These are phyloP conservation scores for Ellobium chinense DNA, from an alignment of 2,888 invertebrate genomes.

Conservation along the genomic window DNA sequence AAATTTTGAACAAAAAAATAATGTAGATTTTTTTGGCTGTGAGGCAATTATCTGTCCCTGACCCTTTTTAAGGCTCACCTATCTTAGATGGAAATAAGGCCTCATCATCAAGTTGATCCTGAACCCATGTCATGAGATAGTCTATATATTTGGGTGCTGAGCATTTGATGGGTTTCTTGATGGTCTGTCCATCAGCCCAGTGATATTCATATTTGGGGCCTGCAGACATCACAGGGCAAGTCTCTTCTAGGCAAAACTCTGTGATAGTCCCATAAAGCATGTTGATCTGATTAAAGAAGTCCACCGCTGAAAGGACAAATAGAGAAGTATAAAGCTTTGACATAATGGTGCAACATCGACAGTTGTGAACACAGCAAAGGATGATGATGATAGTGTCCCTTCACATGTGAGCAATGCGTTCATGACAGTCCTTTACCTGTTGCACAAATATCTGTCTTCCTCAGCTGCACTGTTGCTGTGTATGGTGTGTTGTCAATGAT, in stretches of 20 bases:
- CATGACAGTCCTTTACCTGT: too few species aligned
- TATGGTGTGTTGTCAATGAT: too few species aligned
- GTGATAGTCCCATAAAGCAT: slow-evolving; percentile 99
- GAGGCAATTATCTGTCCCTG: too few species aligned
- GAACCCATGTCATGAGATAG: slow-evolving; percentile 99
- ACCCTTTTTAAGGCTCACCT: slow-evolving; percentile 83
- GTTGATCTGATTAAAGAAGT: slow-evolving; percentile 99
- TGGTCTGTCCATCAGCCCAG: slow-evolving; percentile 99
- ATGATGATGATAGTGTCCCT: too few species aligned
- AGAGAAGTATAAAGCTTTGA: not conserved
- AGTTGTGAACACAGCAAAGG: too few species aligned
- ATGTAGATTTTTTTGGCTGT: too few species aligned
- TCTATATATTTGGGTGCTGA: slow-evolving; percentile 99
- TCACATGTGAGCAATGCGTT: too few species aligned
- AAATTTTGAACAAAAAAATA: too few species aligned
- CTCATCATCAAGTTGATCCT: slow-evolving; percentile 99
- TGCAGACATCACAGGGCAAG: slow-evolving; percentile 98
- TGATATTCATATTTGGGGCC: slow-evolving; percentile 99
- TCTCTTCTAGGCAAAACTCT: slow-evolving; percentile 99
- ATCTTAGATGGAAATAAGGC: slow-evolving; percentile 99
- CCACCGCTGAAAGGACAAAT: slow-evolving; percentile 87
- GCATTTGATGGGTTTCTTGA: slow-evolving; percentile 98
- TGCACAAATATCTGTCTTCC: too few species aligned
- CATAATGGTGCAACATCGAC: too few species aligned
- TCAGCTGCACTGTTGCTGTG: too few species aligned